Percentiles rank a stretch among this genome's conserved stretches.
phyloP scores from a whole-genome alignment of 37 sponge, comb jelly and placozoan species.

The Ianthella basta region DNA sequence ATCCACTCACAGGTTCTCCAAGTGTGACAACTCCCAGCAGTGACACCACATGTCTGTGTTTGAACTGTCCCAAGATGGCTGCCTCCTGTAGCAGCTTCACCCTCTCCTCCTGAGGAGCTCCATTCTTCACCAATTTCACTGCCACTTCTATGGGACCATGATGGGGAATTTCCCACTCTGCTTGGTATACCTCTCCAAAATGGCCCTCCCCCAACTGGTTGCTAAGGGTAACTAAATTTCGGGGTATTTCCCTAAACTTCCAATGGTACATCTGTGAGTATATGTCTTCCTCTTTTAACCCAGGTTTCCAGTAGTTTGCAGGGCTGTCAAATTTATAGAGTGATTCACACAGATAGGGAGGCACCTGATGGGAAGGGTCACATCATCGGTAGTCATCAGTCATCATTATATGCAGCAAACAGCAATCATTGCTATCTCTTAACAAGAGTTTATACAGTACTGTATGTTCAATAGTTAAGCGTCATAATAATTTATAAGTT shows the following conservation, averaged over 20 bases:
- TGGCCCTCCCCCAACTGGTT: constrained; percentile 24
- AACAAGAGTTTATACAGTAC: no score
- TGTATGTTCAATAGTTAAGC: no score
- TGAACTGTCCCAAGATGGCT: constrained; percentile 25
- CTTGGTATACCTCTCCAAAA: constrained; percentile 16
- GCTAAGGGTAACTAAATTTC: background rate
- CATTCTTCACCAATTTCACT: constrained; percentile 13
- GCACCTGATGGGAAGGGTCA: no score
- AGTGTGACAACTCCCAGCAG: constrained; percentile 20
- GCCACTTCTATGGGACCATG: background rate
- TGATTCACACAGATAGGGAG: no score
- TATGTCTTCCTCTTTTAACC: background rate
- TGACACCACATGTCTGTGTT: background rate
- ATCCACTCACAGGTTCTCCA: constrained; percentile 16
- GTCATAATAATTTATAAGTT: no score
- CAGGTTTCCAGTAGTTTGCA: constrained; percentile 5
- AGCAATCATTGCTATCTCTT: no score
- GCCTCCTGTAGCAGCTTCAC: constrained; percentile 36
- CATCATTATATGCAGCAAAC: no score
- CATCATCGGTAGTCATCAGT: no score
- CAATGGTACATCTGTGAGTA: constrained; percentile 4
- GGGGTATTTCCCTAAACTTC: constrained; percentile 1
- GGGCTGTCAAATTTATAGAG: no score
- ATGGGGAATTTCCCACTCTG: background rate
- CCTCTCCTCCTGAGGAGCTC: constrained; percentile 19